A percentile compares a stretch with the other conserved stretches of the same genome.
Conservation (phyloP, 1,140 invertebrate species). For the Tribolium madens region DNA sequence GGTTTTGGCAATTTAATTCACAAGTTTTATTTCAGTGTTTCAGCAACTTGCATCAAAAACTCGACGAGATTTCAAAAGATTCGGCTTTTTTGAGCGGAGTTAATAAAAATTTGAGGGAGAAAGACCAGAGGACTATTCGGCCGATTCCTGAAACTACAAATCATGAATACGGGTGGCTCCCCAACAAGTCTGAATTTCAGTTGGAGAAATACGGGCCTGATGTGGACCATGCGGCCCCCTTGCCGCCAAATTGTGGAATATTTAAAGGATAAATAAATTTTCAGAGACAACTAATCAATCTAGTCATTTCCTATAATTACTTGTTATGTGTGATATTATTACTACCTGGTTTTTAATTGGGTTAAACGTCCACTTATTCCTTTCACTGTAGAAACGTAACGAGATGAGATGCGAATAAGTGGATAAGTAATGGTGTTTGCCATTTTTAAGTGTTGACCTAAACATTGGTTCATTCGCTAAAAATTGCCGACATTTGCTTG, state of each 20-base stretch:
- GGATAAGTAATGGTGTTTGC: neutral
- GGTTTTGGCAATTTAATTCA: too few species aligned
- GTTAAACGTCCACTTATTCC: neutral
- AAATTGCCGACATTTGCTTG: neutral
- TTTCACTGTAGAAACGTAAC: neutral
- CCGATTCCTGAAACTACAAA: conserved; percentile 52
- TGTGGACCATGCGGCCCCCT: conserved; percentile 41
- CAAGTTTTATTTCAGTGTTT: neutral
- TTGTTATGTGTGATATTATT: neutral
- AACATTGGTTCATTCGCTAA: neutral
- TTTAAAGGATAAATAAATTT: neutral
- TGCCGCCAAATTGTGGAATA: conserved; percentile 40
- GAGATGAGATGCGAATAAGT: neutral
- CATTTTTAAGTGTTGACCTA: neutral
- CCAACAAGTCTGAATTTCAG: conserved; percentile 49
- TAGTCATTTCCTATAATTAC: neutral
- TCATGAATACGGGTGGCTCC: conserved; percentile 57
- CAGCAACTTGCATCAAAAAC: conserved; percentile 1
- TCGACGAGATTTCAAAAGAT: neutral
- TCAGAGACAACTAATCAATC: neutral
- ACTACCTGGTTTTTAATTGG: neutral
- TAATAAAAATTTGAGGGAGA: neutral
- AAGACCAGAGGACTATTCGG: neutral
- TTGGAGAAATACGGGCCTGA: conserved; percentile 55
- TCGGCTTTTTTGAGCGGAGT: neutral